phyloP scores from a whole-genome alignment of 92 coral and sea anemone species.

The Zoanthus gigantus region DNA sequence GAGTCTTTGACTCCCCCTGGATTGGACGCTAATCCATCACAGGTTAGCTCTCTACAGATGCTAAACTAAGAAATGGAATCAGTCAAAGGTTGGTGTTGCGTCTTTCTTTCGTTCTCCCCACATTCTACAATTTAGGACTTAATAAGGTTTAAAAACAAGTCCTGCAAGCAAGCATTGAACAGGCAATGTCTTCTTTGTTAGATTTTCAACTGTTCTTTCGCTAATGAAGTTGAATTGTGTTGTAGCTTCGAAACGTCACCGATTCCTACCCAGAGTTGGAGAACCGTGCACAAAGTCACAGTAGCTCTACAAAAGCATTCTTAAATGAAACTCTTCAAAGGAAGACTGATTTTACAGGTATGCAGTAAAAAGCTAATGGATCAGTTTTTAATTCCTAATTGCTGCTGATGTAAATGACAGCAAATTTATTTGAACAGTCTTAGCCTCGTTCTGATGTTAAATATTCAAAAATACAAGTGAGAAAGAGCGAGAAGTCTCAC shows the following conservation, averaged over 20 bases:
- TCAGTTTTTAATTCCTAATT: too few species aligned
- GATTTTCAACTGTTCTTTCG: not conserved
- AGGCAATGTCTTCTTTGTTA: not conserved
- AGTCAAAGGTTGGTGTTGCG: too few species aligned
- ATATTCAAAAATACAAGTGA: too few species aligned
- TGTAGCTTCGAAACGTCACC: conserved; percentile 74
- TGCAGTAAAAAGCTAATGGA: not conserved
- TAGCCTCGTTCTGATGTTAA: too few species aligned
- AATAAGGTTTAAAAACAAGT: not conserved
- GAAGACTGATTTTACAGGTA: conserved; percentile 77
- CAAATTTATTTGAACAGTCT: too few species aligned
- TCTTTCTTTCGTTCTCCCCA: not conserved
- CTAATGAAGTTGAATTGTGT: not conserved
- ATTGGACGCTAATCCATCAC: too few species aligned
- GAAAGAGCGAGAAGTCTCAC: too few species aligned
- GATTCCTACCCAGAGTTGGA: conserved; percentile 60
- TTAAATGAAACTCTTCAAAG: conserved; percentile 71
- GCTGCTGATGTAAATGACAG: too few species aligned
- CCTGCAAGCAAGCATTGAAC: too few species aligned
- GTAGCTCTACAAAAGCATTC: conserved; percentile 57
- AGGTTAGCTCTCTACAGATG: too few species aligned
- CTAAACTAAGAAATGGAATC: too few species aligned
- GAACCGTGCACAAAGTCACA: conserved; percentile 59
- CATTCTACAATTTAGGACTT: not conserved
- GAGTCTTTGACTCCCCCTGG: too few species aligned